These are phyloP conservation scores for Lagopus muta DNA, from an alignment of 2,113 vertebrate species.

Conservation along the genomic window DNA sequence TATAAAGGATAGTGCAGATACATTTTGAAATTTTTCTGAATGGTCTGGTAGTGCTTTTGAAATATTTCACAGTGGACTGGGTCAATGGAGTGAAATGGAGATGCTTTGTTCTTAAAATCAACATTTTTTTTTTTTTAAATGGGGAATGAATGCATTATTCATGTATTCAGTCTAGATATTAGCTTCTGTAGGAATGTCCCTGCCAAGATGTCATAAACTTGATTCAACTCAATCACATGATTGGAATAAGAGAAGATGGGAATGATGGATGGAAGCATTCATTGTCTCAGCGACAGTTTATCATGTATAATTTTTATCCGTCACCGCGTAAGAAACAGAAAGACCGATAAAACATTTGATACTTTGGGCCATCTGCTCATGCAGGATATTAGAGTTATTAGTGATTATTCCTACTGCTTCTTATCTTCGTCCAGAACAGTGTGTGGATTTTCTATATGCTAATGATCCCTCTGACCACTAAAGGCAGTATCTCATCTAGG, in stretches of 20 bases:
- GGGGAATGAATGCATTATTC: conserved; percentile 10
- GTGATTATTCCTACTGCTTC: not conserved
- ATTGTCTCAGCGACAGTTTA: conserved; percentile 20
- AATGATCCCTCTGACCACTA: not conserved
- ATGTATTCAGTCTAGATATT: not conserved
- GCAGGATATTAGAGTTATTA: not conserved
- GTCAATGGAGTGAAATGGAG: not conserved
- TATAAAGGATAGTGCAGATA: not conserved
- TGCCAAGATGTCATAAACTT: conserved; percentile 34
- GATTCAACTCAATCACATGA: conserved; percentile 22
- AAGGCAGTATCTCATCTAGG: not conserved
- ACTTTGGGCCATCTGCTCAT: conserved; percentile 40
- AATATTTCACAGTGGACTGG: not conserved
- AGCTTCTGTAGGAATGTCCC: not conserved
- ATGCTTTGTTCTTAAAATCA: not conserved
- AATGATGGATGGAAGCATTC: conserved; percentile 28
- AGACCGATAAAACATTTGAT: not conserved
- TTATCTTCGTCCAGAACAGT: not conserved
- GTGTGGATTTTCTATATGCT: not conserved
- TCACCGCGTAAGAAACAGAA: conserved; percentile 3
- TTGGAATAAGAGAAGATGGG: not conserved
- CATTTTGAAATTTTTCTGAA: not conserved
- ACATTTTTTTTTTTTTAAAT: not conserved
- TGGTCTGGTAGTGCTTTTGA: not conserved
- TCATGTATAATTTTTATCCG: conserved; percentile 21